Percentiles rank a stretch among this genome's conserved stretches.
Conservation (phyloP, 2,888 invertebrate genomes). For the Chaitophorus viminalis region DNA sequence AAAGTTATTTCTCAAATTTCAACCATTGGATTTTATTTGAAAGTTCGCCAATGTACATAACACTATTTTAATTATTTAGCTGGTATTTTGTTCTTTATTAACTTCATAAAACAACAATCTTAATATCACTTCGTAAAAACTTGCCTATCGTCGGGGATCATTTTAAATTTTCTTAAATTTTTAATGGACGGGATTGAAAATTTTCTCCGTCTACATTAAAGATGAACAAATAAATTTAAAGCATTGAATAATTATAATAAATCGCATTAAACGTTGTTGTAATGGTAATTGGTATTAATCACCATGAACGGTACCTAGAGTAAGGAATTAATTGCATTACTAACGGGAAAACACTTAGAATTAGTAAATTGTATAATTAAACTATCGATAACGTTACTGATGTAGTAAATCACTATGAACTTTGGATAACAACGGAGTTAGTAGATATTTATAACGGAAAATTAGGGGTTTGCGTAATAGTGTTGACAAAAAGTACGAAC, state of each 20-base stretch:
- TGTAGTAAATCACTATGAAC: background rate
- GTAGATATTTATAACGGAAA: background rate
- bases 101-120: background rate
- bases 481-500: background rate
- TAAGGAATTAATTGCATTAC: background rate
- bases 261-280: background rate
- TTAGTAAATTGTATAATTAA: too few relatives aligned
- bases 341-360: background rate
- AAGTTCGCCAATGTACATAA: background rate
- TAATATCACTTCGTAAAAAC: background rate
- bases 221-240: background rate
- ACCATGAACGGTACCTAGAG: background rate
- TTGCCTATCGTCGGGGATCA: background rate
- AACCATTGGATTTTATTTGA: background rate
- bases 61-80: background rate
- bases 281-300: background rate
- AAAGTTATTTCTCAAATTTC: background rate
- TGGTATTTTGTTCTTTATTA: background rate
- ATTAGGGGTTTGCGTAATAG: background rate
- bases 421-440: background rate
- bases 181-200: background rate
- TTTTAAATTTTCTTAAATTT: background rate
- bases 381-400: background rate
- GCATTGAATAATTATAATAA: background rate
- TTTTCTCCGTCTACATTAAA: background rate